Evolutionary conservation across 2,797 vertebrate species (phyloP).

Genomic region (Sphenopsis melanotis): DNA sequence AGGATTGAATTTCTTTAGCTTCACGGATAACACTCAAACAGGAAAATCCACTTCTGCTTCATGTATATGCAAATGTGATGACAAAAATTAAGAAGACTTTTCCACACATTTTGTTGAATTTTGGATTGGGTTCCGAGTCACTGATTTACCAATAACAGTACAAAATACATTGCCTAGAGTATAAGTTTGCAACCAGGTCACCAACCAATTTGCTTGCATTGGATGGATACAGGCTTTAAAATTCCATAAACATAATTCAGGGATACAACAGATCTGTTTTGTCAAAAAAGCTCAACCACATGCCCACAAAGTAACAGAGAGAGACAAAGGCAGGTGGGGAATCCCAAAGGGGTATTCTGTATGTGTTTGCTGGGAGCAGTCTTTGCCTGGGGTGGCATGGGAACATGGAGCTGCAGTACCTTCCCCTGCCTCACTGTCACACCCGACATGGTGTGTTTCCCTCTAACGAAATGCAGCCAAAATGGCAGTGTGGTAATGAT

Average conservation of each 20-base stretch:
- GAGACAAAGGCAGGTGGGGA: neutral
- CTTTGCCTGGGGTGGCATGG: fast-evolving
- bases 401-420: neutral
- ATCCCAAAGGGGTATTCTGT: neutral
- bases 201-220: neutral
- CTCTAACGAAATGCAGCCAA: neutral
- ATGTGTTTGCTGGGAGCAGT: neutral
- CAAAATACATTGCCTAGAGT: neutral
- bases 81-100: neutral
- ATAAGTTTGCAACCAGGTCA: neutral
- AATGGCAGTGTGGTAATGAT: neutral
- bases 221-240: neutral
- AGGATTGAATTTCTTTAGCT: neutral
- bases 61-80: neutral
- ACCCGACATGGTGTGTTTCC: neutral
- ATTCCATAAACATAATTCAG: neutral
- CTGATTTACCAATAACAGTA: neutral
- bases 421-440: fast-evolving
- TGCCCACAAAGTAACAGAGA: neutral
- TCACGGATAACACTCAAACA: neutral
- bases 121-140: neutral
- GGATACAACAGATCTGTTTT: neutral
- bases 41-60: neutral
- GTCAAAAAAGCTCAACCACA: neutral
- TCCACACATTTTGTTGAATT: neutral